phyloP scores from a whole-genome alignment of 2,888 invertebrate species.

The Drosophila mimica region DNA sequence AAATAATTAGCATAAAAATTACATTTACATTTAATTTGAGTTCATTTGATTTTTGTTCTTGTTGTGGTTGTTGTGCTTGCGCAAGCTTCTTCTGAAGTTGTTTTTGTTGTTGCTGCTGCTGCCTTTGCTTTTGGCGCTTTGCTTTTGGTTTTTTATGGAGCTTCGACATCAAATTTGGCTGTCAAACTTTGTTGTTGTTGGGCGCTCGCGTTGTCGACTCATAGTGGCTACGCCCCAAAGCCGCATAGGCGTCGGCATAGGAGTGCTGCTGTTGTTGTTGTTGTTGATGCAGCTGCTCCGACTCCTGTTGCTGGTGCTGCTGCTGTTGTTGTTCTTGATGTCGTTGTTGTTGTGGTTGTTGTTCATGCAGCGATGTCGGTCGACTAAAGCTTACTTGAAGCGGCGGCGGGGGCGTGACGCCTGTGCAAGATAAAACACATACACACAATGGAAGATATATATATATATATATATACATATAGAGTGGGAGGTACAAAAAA shows the following conservation, averaged over 20 bases:
- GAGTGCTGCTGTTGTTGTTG: constrained; percentile 56
- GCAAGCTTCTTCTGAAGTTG: constrained; percentile 60
- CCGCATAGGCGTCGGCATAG: constrained; percentile 85
- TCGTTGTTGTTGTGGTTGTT: constrained; percentile 51
- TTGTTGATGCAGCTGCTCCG: constrained; percentile 50
- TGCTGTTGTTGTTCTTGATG: constrained; percentile 39
- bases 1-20: constrained; percentile 84
- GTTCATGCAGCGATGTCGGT: constrained; percentile 84
- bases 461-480: background rate
- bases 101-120: constrained; percentile 59
- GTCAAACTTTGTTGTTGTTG: constrained; percentile 76
- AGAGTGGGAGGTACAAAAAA: constrained; percentile 25
- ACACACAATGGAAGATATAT: background rate
- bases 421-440: constrained; percentile 58
- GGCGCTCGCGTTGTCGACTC: constrained; percentile 82
- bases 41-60: constrained; percentile 83
- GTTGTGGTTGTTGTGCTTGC: constrained; percentile 57
- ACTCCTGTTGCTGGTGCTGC: constrained; percentile 59
- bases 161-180: constrained; percentile 63
- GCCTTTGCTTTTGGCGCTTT: constrained; percentile 65
- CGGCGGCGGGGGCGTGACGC: constrained; percentile 85
- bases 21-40: constrained; percentile 85
- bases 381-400: constrained; percentile 85
- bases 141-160: constrained; percentile 77
- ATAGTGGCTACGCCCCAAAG: constrained; percentile 83